A percentile compares a stretch with the other conserved stretches of the same genome.
These are phyloP conservation scores for Todus mexicanus DNA, from an alignment of 2,797 vertebrate genomes.

Conservation along the genomic window DNA sequence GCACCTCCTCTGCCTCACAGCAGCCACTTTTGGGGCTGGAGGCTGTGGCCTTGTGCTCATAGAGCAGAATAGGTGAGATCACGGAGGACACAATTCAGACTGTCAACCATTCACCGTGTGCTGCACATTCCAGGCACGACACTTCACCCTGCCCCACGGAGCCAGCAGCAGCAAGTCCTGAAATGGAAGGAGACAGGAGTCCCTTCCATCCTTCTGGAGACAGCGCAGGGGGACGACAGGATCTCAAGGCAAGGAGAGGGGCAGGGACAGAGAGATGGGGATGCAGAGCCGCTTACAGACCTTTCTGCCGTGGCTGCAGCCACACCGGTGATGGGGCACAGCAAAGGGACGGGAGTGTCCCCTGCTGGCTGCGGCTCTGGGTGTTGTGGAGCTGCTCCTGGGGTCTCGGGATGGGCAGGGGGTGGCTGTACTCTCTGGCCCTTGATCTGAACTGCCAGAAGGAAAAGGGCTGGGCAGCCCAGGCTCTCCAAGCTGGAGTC, in stretches of 20 bases:
- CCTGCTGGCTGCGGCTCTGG: conserved; percentile 15
- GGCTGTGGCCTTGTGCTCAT: accelerated
- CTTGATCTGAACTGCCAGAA: not conserved
- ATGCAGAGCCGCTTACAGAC: not conserved
- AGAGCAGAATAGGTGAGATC: not conserved
- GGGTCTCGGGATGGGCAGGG: not conserved
- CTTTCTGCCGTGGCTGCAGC: not conserved
- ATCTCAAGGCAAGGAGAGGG: accelerated
- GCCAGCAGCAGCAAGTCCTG: not conserved
- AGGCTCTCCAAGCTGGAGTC: not conserved
- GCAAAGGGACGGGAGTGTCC: not conserved
- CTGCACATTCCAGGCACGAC: not conserved
- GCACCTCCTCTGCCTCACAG: not conserved
- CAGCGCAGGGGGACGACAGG: accelerated
- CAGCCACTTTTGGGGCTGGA: not conserved
- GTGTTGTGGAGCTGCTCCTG: accelerated
- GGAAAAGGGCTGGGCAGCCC: not conserved
- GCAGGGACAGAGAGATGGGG: not conserved
- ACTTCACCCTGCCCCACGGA: accelerated
- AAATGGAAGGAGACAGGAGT: not conserved
- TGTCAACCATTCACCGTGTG: accelerated
- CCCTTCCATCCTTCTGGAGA: not conserved
- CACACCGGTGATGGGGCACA: not conserved
- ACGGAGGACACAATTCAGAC: not conserved
- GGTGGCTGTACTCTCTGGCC: not conserved